Evolutionary conservation across 2,113 vertebrate genomes (phyloP).

Genomic region (Psilopsiagon aymara): DNA sequence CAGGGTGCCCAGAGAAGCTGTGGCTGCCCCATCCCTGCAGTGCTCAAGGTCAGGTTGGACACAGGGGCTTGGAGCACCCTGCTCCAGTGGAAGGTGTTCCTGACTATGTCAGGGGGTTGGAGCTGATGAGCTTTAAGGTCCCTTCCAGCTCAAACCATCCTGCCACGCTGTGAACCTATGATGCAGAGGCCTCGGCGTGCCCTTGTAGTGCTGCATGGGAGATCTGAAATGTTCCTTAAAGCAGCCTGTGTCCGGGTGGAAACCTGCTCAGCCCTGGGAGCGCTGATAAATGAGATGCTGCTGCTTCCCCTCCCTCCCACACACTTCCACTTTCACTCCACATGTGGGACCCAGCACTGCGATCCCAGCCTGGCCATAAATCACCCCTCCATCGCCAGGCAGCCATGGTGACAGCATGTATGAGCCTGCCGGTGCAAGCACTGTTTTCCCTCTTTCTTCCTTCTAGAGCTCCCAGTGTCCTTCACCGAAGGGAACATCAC

Average conservation of each 20-base stretch:
- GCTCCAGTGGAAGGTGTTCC: not conserved
- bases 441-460: not conserved
- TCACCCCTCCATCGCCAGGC: conserved; percentile 17
- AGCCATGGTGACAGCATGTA: not conserved
- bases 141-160: not conserved
- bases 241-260: not conserved
- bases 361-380: conserved; percentile 61
- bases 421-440: not conserved
- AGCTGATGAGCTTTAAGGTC: not conserved
- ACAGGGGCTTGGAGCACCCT: not conserved
- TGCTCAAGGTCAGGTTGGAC: no score
- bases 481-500: not conserved
- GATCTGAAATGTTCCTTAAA: not conserved
- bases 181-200: not conserved
- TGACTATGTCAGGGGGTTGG: not conserved
- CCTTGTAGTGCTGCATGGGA: not conserved
- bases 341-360: conserved; percentile 73
- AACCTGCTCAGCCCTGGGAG: not conserved
- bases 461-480: not conserved
- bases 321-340: conserved; percentile 80
- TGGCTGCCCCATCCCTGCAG: no score
- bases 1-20: no score
- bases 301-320: conserved; percentile 80
- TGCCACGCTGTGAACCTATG: not conserved
- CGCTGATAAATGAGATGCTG: conserved; percentile 44